A percentile compares a stretch with the other conserved stretches of the same genome.
phyloP scores from a whole-genome alignment of 2,797 vertebrate genomes.

The Coranthus polyacanthus region DNA sequence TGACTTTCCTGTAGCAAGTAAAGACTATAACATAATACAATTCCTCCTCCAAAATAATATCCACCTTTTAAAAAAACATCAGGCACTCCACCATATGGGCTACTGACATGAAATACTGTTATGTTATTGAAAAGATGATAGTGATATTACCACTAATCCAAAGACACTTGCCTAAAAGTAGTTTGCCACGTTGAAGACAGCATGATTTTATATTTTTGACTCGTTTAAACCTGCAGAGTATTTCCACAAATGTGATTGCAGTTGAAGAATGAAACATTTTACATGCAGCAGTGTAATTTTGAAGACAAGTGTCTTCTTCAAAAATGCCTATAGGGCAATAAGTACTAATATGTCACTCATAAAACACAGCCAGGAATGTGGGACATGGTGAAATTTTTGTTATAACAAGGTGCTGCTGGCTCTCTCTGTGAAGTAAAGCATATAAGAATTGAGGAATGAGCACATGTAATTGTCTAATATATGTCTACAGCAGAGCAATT shows the following conservation, averaged over 20 bases:
- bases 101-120: neutral
- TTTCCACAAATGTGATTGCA: constrained; percentile 2
- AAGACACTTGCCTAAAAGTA: neutral
- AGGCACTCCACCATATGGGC: neutral
- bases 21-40: neutral
- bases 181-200: neutral
- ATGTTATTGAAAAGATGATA: neutral
- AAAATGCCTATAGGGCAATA: constrained; percentile 48
- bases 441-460: constrained; percentile 20
- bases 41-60: neutral
- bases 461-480: constrained; percentile 10
- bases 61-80: too few species aligned
- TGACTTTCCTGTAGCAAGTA: too few species aligned
- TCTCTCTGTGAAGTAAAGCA: constrained; percentile 32
- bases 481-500: constrained; percentile 21
- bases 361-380: constrained; percentile 41
- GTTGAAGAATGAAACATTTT: constrained; percentile 6
- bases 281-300: constrained; percentile 18
- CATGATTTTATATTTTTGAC: neutral
- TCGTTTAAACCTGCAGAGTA: neutral
- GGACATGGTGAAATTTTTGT: constrained; percentile 33
- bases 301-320: constrained; percentile 34
- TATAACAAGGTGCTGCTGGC: constrained; percentile 51
- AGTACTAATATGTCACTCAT: constrained; percentile 40
- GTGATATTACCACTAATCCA: neutral